phyloP scores from a whole-genome alignment of 2,797 vertebrate species.

The Anas flavirostris region DNA sequence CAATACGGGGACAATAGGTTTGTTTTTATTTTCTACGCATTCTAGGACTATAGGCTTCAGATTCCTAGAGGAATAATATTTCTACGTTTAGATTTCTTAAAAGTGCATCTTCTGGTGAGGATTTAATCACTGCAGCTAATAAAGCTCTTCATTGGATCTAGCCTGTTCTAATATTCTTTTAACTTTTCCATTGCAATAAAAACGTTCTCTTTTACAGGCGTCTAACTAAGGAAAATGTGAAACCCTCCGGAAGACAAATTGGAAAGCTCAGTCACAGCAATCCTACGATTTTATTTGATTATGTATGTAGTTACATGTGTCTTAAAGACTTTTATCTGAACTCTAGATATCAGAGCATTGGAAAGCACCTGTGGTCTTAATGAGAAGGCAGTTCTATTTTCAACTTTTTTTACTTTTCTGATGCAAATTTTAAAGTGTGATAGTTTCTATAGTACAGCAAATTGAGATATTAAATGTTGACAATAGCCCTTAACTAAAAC shows the following conservation, averaged over 20 bases:
- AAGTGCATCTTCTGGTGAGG: background rate
- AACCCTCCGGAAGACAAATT: conserved; percentile 89
- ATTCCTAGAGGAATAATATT: background rate
- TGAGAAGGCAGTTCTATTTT: background rate
- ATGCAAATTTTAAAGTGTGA: background rate
- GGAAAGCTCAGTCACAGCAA: conserved; percentile 90
- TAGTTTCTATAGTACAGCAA: no score
- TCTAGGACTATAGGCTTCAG: background rate
- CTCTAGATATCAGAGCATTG: background rate
- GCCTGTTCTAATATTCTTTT: background rate
- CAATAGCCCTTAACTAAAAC: background rate
- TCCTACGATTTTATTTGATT: conserved; percentile 93
- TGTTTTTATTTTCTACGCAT: background rate
- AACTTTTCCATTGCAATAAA: conserved; percentile 24
- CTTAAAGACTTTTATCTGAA: background rate
- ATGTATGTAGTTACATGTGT: conserved; percentile 74
- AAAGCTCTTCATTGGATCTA: background rate
- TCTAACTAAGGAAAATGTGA: conserved; percentile 95
- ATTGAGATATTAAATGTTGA: background rate
- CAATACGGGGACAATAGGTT: background rate
- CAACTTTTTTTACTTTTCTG: background rate
- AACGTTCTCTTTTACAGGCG: conserved; percentile 80
- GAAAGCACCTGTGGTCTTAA: background rate
- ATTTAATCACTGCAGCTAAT: background rate
- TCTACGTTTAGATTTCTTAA: background rate